Base-by-base conservation (phyloP, 2,888 invertebrate genomes). In the Apodemia zela region DNA sequence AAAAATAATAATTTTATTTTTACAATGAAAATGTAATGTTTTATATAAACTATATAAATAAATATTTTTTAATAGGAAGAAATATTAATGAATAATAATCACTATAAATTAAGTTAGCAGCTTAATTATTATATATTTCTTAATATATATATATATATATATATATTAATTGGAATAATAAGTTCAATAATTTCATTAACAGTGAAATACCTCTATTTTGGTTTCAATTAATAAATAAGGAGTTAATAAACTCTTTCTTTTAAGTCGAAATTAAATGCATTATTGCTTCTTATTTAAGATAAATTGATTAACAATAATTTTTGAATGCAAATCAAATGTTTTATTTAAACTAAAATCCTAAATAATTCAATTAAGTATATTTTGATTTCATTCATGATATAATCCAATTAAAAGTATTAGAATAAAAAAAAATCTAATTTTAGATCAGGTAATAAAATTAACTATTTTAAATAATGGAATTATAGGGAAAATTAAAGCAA, bases 21-120 rank as follows among this genome's bases (percentile, higher is more conserved):
- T 93, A 93, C 89, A 93, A 75, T 93, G 93, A 94, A 94, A 94
- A 93, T 93, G 89, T 93, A 94, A 93, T 77, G 93, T 94, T 93
- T 94, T 93, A 67, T 45, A 84, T 93, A 93, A 93, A 94, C 93
- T 94, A 93, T 91, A 92, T 92, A 92, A 93, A 29, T 29, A 29
- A 4, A 29, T 29, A 2, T 21, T n/a, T n/a, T n/a, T n/a, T n/a
- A n/a, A n/a, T n/a, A n/a, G n/a, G 0, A 25, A 29, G 91, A 93
- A 92, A 85, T 85, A 85, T 84, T 85, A 86, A 87, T 85, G 84
- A 80, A 78, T 73, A 47, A 85, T 72, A 84, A 79, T 79, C 84
- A 92, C 93, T 92, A 92, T 82, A 81, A 85, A 84, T 88, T 89
- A 93, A 94, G 93, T 94, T 94, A 94, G 94, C 92, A 93, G 93